Evolutionary conservation across 2,113 vertebrate species (phyloP).

Genomic region (Mormyrus lacerda): DNA sequence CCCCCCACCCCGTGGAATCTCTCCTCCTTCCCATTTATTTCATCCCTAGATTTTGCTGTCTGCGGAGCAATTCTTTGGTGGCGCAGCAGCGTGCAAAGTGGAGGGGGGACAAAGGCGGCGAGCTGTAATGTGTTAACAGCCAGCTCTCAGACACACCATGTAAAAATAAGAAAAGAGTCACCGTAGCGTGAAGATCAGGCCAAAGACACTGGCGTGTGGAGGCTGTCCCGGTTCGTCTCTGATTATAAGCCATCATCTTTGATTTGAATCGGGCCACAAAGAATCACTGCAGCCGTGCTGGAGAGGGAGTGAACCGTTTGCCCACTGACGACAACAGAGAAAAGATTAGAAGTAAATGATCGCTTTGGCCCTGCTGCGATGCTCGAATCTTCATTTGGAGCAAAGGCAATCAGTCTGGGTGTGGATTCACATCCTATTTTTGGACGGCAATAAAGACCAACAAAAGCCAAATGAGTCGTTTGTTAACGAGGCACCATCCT

Average conservation of each 20-base stretch:
- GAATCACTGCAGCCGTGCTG: slow-evolving; percentile 57
- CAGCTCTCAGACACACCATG: slow-evolving; percentile 46
- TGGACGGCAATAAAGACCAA: neutral
- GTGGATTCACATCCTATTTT: neutral
- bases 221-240: slow-evolving; percentile 58
- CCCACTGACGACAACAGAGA: slow-evolving; percentile 32
- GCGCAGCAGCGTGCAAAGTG: slow-evolving; percentile 34
- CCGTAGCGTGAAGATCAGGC: slow-evolving; percentile 61
- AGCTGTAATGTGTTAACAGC: slow-evolving; percentile 52
- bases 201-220: slow-evolving; percentile 50
- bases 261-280: slow-evolving; percentile 58
- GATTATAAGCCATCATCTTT: slow-evolving; percentile 67
- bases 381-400: slow-evolving; percentile 28
- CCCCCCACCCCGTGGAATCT: neutral
- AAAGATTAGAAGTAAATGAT: slow-evolving; percentile 40
- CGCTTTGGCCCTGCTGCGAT: slow-evolving; percentile 19
- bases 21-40: neutral
- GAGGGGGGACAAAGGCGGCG: slow-evolving; percentile 20
- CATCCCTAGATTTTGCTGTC: neutral
- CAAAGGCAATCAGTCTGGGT: slow-evolving; percentile 13
- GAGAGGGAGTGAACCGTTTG: slow-evolving; percentile 24
- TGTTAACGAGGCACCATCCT: neutral
- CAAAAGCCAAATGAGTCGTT: neutral
- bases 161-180: slow-evolving; percentile 57
- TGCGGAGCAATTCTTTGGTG: slow-evolving; percentile 37